Percentiles rank a stretch among this genome's conserved stretches.
phyloP scores from a whole-genome alignment of 2,113 vertebrate genomes.

The Podiceps cristatus region DNA sequence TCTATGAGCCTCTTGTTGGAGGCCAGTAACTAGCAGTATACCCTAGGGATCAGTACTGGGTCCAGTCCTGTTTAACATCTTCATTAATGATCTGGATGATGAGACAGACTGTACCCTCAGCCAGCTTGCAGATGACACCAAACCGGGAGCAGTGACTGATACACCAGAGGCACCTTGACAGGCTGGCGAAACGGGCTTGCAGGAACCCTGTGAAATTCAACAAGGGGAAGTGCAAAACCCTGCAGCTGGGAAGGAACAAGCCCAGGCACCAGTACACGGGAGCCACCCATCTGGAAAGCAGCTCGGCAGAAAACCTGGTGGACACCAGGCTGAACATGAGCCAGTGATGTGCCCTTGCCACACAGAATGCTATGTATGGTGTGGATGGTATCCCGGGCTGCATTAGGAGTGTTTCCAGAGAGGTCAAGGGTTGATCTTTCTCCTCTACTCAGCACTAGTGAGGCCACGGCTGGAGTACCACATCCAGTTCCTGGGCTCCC shows the following conservation, averaged over 20 bases:
- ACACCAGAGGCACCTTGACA: not conserved
- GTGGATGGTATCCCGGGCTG: not conserved
- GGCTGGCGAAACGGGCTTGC: not conserved
- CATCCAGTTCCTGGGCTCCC: not conserved
- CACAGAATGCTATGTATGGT: not conserved
- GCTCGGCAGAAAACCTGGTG: not conserved
- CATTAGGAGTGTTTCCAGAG: not conserved
- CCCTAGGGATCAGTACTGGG: not conserved
- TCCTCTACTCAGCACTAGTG: not conserved
- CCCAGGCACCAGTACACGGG: not conserved
- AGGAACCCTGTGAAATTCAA: not conserved
- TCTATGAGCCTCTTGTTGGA: not conserved
- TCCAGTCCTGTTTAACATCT: not conserved
- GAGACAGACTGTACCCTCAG: not conserved
- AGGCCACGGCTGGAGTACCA: not conserved
- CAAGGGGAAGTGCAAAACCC: not conserved
- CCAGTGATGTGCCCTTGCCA: not conserved
- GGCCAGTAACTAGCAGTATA: not conserved
- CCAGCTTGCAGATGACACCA: not conserved
- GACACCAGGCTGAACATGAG: not conserved
- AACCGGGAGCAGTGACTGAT: not conserved
- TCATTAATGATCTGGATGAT: not conserved
- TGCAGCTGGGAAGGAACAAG: not conserved
- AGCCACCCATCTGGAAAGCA: not conserved
- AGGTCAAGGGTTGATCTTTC: not conserved